Percentiles rank a stretch among this genome's conserved stretches.
Conservation (phyloP, 2,888 invertebrate species). For the Glaucopsyche alexis region DNA sequence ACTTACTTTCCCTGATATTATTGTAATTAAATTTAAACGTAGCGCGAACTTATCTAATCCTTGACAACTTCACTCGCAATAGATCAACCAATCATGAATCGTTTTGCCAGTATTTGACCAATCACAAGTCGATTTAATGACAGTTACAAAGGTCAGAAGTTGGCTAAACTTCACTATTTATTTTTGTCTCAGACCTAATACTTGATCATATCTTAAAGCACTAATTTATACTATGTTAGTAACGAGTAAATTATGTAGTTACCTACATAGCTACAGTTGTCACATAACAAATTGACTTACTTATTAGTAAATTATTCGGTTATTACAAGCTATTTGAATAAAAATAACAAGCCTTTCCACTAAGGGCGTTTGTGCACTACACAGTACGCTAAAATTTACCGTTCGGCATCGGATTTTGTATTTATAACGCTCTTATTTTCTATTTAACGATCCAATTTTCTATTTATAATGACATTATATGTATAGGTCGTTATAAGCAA, state of each 20-base stretch:
- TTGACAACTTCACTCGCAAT: not conserved
- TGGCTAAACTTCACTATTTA: not conserved
- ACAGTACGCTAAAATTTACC: too few species aligned
- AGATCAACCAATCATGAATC: not conserved
- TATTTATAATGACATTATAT: too few species aligned
- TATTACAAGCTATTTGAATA: not conserved
- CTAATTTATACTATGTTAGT: not conserved
- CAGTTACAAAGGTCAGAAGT: not conserved
- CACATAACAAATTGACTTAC: not conserved
- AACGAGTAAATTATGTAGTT: not conserved
- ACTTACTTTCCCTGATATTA: not conserved
- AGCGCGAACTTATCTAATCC: not conserved
- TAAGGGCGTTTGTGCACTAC: too few species aligned
- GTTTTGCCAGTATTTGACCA: not conserved
- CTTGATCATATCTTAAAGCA: not conserved
- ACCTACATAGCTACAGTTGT: not conserved
- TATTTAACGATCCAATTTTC: too few species aligned
- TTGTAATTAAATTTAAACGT: not conserved
- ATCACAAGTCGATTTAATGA: not conserved
- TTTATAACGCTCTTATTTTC: too few species aligned
- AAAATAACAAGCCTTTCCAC: too few species aligned
- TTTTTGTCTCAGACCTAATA: not conserved
- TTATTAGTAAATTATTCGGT: not conserved
- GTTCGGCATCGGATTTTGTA: too few species aligned
- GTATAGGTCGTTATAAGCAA: too few species aligned